Base-by-base conservation (phyloP, 2,797 vertebrate species). In the Sarcophilus harrisii region DNA sequence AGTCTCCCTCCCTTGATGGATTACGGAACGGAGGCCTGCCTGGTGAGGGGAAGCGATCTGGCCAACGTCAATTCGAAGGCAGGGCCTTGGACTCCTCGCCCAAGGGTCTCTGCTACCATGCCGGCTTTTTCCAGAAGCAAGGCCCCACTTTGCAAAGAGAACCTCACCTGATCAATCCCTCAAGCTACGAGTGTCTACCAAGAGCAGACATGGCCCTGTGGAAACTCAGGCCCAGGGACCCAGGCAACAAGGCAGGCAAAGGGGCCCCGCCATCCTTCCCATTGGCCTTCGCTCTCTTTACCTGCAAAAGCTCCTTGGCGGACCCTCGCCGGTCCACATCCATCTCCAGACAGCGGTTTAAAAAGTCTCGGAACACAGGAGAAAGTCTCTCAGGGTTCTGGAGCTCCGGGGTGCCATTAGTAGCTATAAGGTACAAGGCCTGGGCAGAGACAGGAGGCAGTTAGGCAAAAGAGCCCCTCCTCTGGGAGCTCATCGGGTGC, bases 381-480 rank as follows among this genome's bases (percentile, higher is more conserved):
- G 99, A 99, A 54, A 99, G 98, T 93, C 99, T 99, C 98, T 99
- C 99, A 0, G 99, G 99, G 98, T 99, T 99, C 98, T 99, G 99
- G 93, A 99, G 99, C 97, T 99, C 99, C 0, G 99, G 99, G 0
- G 99, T 99, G 94, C 99, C 99, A 0, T 99, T 99, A 30, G 99
- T 99, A 62, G 99, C 99, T 93, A 99, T 99, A 98, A 99, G 99
- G 98, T 99, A 99, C 98, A 99, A 98, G 58, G 99, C 99, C 99
- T 99, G 92, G 0, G 92, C 16, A 91, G 12, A 92, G 92, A 91
- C 58, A 57, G 30, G 90, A 90, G 18, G 11, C 49, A 90, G 6
- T 57, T 32, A 57, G 49, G 73, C 38, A 45, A 45, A 11, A 49
- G 73, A 13, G 10, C 8, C 73, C n/a, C 73, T 45, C n/a, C 38